Base-by-base conservation (phyloP, 2,113 vertebrate species). In the Turdus rufiventris region DNA sequence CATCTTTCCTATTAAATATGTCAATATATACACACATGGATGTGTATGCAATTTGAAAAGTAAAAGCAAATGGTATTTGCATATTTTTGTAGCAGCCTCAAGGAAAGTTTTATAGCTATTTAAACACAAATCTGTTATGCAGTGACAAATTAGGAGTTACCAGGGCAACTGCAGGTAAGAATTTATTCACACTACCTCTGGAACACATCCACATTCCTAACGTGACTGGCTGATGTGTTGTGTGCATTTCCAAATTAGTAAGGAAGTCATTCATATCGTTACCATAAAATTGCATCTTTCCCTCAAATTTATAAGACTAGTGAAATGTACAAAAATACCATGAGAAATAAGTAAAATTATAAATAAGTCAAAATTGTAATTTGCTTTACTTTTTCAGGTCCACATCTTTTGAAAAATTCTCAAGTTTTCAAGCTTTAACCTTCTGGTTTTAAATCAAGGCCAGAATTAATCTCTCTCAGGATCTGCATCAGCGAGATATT, bases 81-180 rank as follows among this genome's bases (percentile, higher is more conserved):
- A 3, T 33, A 19, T 38, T 93, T 94, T 89, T 75, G 58, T 75
- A 71, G 36, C 43, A 81, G 58, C 72, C 63, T 81, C 29, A 29
- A 76, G 85, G 40, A 42, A 95, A 85, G 61, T 75, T 93, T 88
- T 89, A 34, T 19, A 61, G 65, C 25, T 76, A n/a, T 90, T 95
- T 75, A 85, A 94, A 87, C 25, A 43, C 51, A 67, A 48, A 62
- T 93, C 20, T 85, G 57, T 91, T 66, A 72, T 63, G 74, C 54
- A 54, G 74, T 51, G 74, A 94, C 65, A 95, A 91, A 78, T 91
- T 84, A 88, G 53, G 77, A 94, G 91, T 95, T 96, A 77, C 96
- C 91, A 96, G 65, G 91, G 93, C 68, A 94, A 94, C 89, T 54
- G 54, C 47, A 67, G 84, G 47, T 67, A 71, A 54, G 78, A 81